Evolutionary conservation across 92 coral and sea anemone species (phyloP).

Genomic region (Zoanthus sociatus): DNA sequence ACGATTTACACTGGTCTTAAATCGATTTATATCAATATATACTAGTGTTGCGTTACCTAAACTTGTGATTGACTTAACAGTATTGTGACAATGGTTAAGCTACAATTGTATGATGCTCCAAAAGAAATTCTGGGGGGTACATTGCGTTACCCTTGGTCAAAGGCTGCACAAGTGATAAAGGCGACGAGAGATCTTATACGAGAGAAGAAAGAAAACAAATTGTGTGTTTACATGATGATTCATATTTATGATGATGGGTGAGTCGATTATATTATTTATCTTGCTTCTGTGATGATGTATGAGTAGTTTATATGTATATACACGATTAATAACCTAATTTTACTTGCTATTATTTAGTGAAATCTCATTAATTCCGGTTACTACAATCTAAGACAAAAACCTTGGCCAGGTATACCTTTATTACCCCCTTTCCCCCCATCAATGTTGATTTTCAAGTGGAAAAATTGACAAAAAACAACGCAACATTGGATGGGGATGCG

Average conservation of each 20-base stretch:
- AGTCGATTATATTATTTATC: not conserved
- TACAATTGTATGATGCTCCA: constrained; percentile 75
- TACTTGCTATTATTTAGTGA: too few relatives aligned
- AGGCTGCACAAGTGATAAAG: constrained; percentile 69
- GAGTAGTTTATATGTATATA: not conserved
- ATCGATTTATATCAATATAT: too few relatives aligned
- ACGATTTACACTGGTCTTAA: too few relatives aligned
- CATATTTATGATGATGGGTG: constrained; percentile 74
- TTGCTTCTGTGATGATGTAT: not conserved
- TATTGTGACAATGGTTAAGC: constrained; percentile 77
- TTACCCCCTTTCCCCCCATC: too few relatives aligned
- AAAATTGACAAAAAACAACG: too few relatives aligned
- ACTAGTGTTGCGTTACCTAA: not conserved
- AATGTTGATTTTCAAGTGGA: too few relatives aligned
- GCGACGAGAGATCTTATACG: constrained; percentile 72
- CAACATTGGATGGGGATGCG: too few relatives aligned
- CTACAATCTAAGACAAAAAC: too few relatives aligned
- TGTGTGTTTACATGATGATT: constrained; percentile 73
- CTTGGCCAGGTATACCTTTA: too few relatives aligned
- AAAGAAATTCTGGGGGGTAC: constrained; percentile 75
- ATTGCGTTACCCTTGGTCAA: constrained; percentile 67
- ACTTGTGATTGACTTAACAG: constrained; percentile 43
- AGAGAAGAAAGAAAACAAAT: constrained; percentile 71
- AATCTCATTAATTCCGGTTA: too few relatives aligned
- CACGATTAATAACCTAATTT: too few relatives aligned